Percentiles rank a stretch among this genome's conserved stretches.
Evolutionary conservation across 2,888 invertebrate species (phyloP).

Genomic region (Andrena chrysosceles): DNA sequence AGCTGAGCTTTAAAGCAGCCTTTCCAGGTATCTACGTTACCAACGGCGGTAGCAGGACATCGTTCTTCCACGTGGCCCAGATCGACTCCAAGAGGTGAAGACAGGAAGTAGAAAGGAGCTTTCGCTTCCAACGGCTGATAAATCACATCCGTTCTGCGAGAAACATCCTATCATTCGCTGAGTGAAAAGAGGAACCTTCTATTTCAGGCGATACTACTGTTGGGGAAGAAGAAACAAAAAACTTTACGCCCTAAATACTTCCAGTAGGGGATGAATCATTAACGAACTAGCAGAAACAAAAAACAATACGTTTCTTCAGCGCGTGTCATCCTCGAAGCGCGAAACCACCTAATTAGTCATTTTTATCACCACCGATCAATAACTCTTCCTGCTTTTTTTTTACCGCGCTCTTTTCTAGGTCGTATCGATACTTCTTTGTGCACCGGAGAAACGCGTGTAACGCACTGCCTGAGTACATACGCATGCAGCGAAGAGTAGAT

Average conservation of each 20-base stretch:
- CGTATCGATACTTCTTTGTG: constrained; percentile 23
- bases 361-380: constrained; percentile 40
- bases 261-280: background rate
- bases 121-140: constrained; percentile 57
- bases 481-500: constrained; percentile 9
- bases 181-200: background rate
- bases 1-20: constrained; percentile 11
- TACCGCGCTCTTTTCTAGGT: constrained; percentile 31
- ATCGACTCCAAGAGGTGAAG: background rate
- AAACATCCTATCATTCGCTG: too few relatives aligned
- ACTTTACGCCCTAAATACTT: background rate
- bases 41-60: constrained; percentile 47
- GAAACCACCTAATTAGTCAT: constrained; percentile 18
- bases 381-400: constrained; percentile 25
- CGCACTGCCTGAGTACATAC: constrained; percentile 11
- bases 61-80: background rate
- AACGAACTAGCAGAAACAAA: background rate
- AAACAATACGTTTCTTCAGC: background rate
- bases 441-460: background rate
- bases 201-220: background rate
- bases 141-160: constrained; percentile 12
- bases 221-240: background rate
- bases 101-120: background rate
- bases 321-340: background rate
- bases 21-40: constrained; percentile 61